phyloP scores from a whole-genome alignment of 2,113 vertebrate species.

The Polyodon spathula region DNA sequence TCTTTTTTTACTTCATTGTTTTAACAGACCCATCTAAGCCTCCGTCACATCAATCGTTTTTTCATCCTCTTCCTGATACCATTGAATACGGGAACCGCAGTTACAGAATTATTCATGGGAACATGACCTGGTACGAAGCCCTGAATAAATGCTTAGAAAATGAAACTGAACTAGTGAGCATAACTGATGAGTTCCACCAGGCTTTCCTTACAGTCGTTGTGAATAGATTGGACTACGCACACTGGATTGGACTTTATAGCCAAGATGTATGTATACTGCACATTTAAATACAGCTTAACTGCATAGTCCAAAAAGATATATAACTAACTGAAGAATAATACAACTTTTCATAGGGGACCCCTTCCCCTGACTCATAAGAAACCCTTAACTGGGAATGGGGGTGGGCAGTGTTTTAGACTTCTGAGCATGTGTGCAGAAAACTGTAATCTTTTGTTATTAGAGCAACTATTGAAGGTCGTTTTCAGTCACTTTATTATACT shows the following conservation, averaged over 20 bases:
- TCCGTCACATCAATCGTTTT: constrained; percentile 51
- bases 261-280: constrained; percentile 62
- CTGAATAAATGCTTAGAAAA: constrained; percentile 59
- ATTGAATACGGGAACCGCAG: constrained; percentile 73
- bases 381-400: too few relatives aligned
- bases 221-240: constrained; percentile 59
- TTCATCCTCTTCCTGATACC: constrained; percentile 54
- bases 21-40: constrained; percentile 49
- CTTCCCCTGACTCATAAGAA: too few relatives aligned
- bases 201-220: constrained; percentile 83
- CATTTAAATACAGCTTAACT: neutral
- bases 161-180: constrained; percentile 70
- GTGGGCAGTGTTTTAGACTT: too few relatives aligned
- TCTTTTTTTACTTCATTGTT: neutral
- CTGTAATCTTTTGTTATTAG: too few relatives aligned
- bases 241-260: constrained; percentile 87
- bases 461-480: too few relatives aligned
- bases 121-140: constrained; percentile 86
- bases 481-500: too few relatives aligned
- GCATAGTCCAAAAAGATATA: neutral
- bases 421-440: too few relatives aligned
- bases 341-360: too few relatives aligned
- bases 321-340: too few relatives aligned
- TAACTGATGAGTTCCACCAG: constrained; percentile 80
- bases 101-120: constrained; percentile 72